Percentiles rank a stretch among this genome's conserved stretches.
Conservation (phyloP, 2,888 invertebrate species). For the Peribatodes rhomboidaria region DNA sequence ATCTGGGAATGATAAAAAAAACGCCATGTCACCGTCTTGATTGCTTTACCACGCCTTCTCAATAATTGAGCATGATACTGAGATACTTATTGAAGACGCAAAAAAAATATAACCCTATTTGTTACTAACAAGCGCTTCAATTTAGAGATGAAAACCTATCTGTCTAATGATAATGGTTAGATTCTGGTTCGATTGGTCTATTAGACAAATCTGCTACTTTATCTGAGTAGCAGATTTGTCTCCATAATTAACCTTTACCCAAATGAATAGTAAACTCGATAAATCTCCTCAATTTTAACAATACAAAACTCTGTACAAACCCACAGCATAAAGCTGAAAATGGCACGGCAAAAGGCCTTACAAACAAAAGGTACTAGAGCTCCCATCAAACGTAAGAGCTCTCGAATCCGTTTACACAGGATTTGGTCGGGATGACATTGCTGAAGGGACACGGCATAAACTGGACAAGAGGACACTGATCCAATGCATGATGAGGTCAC, state of each 20-base stretch:
- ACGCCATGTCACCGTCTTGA: conserved; percentile 39
- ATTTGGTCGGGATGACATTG: conserved; percentile 35
- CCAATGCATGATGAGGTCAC: not conserved
- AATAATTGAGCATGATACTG: conserved; percentile 36
- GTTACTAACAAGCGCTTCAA: conserved; percentile 8
- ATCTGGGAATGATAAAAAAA: conserved; percentile 21
- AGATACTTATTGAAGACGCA: conserved; percentile 19
- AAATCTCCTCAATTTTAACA: too few relatives aligned
- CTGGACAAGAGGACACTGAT: conserved; percentile 3
- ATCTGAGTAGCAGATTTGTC: too few relatives aligned
- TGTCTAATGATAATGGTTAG: not conserved
- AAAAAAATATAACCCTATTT: conserved; percentile 17
- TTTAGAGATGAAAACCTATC: not conserved
- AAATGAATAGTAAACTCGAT: too few relatives aligned
- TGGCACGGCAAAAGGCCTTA: conserved; percentile 27
- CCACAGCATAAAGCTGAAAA: conserved; percentile 12
- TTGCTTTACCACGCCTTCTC: conserved; percentile 39
- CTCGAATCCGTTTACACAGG: conserved; percentile 46
- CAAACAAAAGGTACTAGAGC: conserved; percentile 48
- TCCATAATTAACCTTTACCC: too few relatives aligned
- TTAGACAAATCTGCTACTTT: not conserved
- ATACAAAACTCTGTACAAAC: not conserved
- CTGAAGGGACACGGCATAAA: conserved; percentile 29
- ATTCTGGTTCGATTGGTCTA: conserved; percentile 1
- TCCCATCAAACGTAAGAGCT: conserved; percentile 37